Base-by-base conservation (phyloP, 1,140 invertebrate species). In the Frieseomelitta varia region DNA sequence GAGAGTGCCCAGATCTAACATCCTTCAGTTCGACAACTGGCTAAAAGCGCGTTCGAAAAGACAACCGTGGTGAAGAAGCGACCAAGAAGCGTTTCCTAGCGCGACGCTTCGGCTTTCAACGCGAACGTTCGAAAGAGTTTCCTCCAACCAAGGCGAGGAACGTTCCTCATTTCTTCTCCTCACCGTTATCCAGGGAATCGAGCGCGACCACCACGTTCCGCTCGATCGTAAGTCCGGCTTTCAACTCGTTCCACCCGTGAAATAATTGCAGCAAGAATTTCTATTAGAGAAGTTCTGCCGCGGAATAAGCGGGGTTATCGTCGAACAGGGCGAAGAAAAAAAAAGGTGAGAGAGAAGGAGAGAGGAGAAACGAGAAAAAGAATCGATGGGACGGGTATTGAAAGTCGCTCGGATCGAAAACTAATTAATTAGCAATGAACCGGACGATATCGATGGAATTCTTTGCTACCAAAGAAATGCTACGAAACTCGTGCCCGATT, bases 371-470 rank as follows among this genome's bases (percentile, higher is more conserved):
- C 2, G 30, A 53, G 6, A 30, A 47, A 27, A 55, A 55, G 30
- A 67, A 56, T 53, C 17, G 24, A 61, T 10, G 27, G 14, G 34
- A 4, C 55, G 19, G 2, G 27, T 10, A 39, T 69, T 53, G 74
- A 47, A 69, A 71, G 53, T 56, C 74, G 61, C 51, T 12, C 6
- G 24, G 58, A 30, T 78, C 74, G 74, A 69, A 78, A 83, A 83
- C 82, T 87, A 85, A 85, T 88, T 88, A 88, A 88, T 88, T 88
- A 87, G 82, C 55, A 71, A 81, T 79, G 51, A 75, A 76, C 58
- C 76, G 58, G 75, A 24, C 76, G 73, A 82, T 55, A 68, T 47
- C 30, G n/a, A 47, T 63, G 71, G 79, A 88, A 85, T 87, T n/a
- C 84, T 80, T 68, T 24, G 39, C 53, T 71, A 67, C 55, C 34